These are phyloP conservation scores for Periophthalmodon schlosseri DNA, from an alignment of 2,113 vertebrate species.

Conservation along the genomic window DNA sequence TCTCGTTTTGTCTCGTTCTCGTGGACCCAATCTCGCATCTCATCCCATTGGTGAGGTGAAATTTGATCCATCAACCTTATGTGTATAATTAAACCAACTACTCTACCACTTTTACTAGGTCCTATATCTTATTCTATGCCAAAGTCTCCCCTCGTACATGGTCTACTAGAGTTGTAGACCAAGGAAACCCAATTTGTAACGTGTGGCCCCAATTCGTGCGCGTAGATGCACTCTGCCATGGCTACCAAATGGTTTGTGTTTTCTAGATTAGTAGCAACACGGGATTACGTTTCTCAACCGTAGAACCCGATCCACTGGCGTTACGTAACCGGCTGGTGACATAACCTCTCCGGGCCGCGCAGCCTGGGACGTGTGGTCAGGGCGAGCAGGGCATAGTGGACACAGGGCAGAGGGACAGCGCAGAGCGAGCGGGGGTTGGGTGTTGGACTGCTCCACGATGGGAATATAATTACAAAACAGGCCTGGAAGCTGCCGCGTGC, in stretches of 20 bases:
- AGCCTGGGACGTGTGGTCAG: conserved; percentile 48
- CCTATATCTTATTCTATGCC: no score
- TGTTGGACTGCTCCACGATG: conserved; percentile 25
- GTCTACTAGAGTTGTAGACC: no score
- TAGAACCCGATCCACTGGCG: conserved; percentile 64
- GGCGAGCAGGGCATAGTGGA: conserved; percentile 8
- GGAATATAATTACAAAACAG: conserved; percentile 38
- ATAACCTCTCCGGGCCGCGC: conserved; percentile 63
- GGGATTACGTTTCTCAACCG: conserved; percentile 67
- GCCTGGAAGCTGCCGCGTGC: conserved; percentile 23
- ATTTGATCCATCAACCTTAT: no score
- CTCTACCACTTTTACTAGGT: no score
- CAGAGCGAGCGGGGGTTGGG: conserved; percentile 2
- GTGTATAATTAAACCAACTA: no score
- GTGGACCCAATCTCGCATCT: no score
- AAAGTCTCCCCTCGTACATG: no score
- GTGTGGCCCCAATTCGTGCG: not conserved
- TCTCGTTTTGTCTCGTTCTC: no score
- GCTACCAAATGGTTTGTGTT: conserved; percentile 20
- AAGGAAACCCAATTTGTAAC: no score
- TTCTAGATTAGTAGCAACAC: conserved; percentile 45
- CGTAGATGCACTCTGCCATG: not conserved
- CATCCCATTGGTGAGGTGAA: no score
- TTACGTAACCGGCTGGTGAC: conserved; percentile 75
- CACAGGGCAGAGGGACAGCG: not conserved